Percentiles rank a stretch among this genome's conserved stretches.
phyloP scores from a whole-genome alignment of 2,113 vertebrate genomes.

The Coryphaenoides rupestris region DNA sequence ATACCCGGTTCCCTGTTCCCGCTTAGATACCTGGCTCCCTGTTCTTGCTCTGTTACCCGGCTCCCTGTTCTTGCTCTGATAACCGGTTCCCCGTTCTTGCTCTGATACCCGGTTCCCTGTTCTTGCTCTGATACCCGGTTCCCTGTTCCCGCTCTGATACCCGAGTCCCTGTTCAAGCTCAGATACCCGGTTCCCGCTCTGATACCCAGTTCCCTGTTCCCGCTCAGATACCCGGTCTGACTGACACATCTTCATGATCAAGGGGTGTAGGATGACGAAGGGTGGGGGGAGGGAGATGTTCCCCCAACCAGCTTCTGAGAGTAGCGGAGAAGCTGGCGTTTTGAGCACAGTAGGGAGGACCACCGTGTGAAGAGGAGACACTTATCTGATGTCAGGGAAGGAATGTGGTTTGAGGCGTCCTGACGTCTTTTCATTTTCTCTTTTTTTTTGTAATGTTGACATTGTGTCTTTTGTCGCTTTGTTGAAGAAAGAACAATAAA shows the following conservation, averaged over 20 bases:
- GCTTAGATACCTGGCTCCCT: too few relatives aligned
- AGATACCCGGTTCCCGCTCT: constrained; percentile 14
- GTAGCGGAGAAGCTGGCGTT: background rate
- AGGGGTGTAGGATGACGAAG: constrained; percentile 3
- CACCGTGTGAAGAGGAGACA: background rate
- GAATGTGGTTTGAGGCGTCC: too few relatives aligned
- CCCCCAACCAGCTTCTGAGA: constrained; percentile 1
- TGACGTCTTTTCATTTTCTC: too few relatives aligned
- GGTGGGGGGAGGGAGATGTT: constrained; percentile 3
- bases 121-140: background rate
- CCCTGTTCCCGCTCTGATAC: background rate
- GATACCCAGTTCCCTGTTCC: constrained; percentile 37
- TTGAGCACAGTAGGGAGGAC: background rate
- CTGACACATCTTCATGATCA: constrained; percentile 38
- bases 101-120: constrained; percentile 10
- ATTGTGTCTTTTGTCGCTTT: too few relatives aligned
- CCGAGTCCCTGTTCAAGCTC: too few relatives aligned
- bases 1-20: constrained; percentile 27
- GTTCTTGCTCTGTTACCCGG: background rate
- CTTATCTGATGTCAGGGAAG: too few relatives aligned
- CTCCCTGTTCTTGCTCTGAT: constrained; percentile 12
- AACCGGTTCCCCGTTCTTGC: constrained; percentile 7
- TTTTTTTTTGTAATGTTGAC: too few relatives aligned
- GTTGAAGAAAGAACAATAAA: too few relatives aligned
- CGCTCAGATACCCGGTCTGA: constrained; percentile 32